Base-by-base conservation (phyloP, 2,113 vertebrate species). In the Excalfactoria chinensis region DNA sequence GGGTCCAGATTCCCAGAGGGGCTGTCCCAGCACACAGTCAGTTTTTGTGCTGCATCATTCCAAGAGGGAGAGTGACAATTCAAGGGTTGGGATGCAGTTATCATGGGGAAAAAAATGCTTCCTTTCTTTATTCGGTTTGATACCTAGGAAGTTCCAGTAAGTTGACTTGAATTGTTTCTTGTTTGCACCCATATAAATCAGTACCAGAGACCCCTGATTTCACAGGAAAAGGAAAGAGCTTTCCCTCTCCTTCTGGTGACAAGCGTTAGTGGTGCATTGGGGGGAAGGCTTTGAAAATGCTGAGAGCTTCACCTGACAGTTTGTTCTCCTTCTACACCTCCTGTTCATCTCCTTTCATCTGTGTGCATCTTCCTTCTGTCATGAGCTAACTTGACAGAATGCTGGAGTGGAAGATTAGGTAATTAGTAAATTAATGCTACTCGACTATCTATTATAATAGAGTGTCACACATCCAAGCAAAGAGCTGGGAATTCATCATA, bases 341-440 rank as follows among this genome's bases (percentile, higher is more conserved):
- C 43, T 8, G 8, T 94, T 90, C 84, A 62, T 26, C 37, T 62
- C 40, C 48, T 80, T 84, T 81, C 34, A 35, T 25, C 34, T 77
- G 34, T 1, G 0, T 7, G 7, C 85, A 32, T 26, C 63, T 85
- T 5, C 21, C 32, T 92, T 82, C 71, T 87, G 18, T 64, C 77
- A 91, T 49, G 40, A 75, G 15, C 8, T 87, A 56, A 40, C 89
- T 43, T 88, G 82, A 22, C 16, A 68, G 49, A 78, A 53, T 44
- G 64, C 44, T 86, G 44, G n/a, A 64, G 14, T 72, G 35, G 32
- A 93, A 87, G 82, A 78, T 81, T 28, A 69, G 67, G 43, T 76
- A 84, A 92, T 68, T 19, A 46, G 58, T 67, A 78, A 95, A 91
- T 81, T 78, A 59, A 64, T 51, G 25, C 44, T 46, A 74, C 80